Base-by-base conservation (phyloP, 2,797 vertebrate species). In the Lemur catta region DNA sequence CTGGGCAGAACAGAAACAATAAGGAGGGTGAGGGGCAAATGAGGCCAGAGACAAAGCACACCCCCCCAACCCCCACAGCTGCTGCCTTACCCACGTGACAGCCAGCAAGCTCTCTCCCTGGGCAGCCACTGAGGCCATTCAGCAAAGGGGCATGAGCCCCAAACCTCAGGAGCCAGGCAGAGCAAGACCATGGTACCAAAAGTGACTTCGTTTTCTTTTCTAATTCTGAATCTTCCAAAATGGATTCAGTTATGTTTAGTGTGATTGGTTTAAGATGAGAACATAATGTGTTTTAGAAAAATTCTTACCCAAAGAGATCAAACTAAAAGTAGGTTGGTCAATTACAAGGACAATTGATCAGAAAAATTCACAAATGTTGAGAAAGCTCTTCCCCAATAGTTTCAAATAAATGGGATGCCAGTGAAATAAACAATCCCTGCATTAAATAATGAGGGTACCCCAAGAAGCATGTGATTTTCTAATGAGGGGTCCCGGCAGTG, bases 321-420 rank as follows among this genome's bases (percentile, higher is more conserved):
- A 38, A 43, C 84, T 87, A 52, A 76, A 88, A 84, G 84, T 52
- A 76, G 46, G 12, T 92, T n/a, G 63, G 43, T 91, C 15, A 41
- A 72, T 96, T 91, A 43, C 78, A 71, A 80, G 38, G 76, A 82
- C 52, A 78, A 75, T 48, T 26, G 74, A 82, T 94, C 61, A 63
- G 93, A 72, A 84, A 89, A 79, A 91, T 28, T 71, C 75, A 65
- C n/a, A 6, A 6, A 71, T 38, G 78, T 81, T 88, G 84, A 94
- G 65, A 90, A 72, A 87, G 26, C 76, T 57, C 50, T 85, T 81
- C 76, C 43, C 43, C 11, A 33, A n/a, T 38, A n/a, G 63, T 85
- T 86, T 86, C 30, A 89, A 86, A 85, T 89, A 67, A 96, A 91
- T 69, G 69, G 91, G 28, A 63, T 80, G 74, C 91, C 91, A 28